Percentiles rank a stretch among this genome's conserved stretches.
phyloP scores from a whole-genome alignment of 2,888 invertebrate genomes.

The Drosophila histrio region DNA sequence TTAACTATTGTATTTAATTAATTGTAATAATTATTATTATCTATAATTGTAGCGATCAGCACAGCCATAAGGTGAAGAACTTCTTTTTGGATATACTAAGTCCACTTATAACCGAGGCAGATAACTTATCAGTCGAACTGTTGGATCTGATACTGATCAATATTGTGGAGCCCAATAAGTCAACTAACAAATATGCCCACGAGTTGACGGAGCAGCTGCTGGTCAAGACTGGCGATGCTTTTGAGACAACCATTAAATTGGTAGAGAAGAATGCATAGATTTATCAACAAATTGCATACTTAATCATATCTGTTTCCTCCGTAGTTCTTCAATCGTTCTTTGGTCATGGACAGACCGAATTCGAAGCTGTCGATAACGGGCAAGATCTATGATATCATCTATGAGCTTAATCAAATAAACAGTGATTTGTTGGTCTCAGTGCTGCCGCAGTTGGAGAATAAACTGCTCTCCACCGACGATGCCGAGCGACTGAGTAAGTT shows the following conservation, averaged over 20 bases:
- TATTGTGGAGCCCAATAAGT: conserved; percentile 96
- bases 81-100: conserved; percentile 98
- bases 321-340: conserved; percentile 97
- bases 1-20: background rate
- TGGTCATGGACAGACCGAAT: conserved; percentile 96
- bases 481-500: conserved; percentile 91
- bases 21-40: background rate
- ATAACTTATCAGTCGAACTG: conserved; percentile 96
- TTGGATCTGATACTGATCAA: conserved; percentile 97
- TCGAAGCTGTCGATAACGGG: conserved; percentile 90
- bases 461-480: conserved; percentile 95
- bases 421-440: conserved; percentile 94
- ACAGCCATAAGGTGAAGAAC: conserved; percentile 97
- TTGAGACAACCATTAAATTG: conserved; percentile 97
- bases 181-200: conserved; percentile 95
- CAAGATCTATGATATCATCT: conserved; percentile 97
- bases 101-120: conserved; percentile 97
- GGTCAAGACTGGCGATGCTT: conserved; percentile 94
- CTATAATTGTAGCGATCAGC: conserved; percentile 90
- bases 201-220: conserved; percentile 96
- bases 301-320: conserved; percentile 58
- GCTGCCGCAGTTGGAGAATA: conserved; percentile 97
- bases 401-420: conserved; percentile 97
- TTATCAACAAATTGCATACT: too few species aligned
- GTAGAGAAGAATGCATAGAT: conserved; percentile 85